These are phyloP conservation scores for Ptyas mucosa DNA, from an alignment of 2,113 vertebrate genomes.

Conservation along the genomic window DNA sequence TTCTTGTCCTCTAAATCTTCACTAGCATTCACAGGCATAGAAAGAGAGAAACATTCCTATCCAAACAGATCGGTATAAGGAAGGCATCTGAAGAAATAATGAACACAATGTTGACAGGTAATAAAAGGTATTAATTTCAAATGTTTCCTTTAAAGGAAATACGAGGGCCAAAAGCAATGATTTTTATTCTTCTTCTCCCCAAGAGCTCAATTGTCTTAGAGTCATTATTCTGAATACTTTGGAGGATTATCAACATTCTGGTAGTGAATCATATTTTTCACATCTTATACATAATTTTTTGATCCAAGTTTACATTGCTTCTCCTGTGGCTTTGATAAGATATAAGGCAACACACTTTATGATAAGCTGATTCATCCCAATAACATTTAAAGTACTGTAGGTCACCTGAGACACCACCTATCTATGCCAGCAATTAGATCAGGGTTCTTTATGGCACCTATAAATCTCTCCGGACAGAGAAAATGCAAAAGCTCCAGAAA, in stretches of 20 bases:
- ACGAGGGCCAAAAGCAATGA: neutral
- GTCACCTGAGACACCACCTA: neutral
- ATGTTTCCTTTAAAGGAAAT: neutral
- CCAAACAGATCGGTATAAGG: neutral
- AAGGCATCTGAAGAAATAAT: neutral
- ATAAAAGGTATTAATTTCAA: neutral
- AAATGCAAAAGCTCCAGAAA: neutral
- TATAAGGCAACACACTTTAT: neutral
- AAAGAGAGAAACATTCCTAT: neutral
- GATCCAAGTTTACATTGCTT: neutral
- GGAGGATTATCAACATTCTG: conserved; percentile 1
- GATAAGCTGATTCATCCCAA: neutral
- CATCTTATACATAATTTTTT: neutral
- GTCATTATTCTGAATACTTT: neutral
- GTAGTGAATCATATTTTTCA: neutral
- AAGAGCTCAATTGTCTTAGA: neutral
- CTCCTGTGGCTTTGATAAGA: neutral
- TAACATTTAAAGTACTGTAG: neutral
- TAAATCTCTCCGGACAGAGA: neutral
- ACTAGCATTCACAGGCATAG: neutral
- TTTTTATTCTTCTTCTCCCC: neutral
- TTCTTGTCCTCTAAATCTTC: neutral
- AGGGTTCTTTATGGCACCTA: neutral
- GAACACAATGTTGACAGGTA: neutral
- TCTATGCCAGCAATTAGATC: neutral